Evolutionary conservation across 1,140 invertebrate species (phyloP).

Genomic region (Drosophila arizonae): DNA sequence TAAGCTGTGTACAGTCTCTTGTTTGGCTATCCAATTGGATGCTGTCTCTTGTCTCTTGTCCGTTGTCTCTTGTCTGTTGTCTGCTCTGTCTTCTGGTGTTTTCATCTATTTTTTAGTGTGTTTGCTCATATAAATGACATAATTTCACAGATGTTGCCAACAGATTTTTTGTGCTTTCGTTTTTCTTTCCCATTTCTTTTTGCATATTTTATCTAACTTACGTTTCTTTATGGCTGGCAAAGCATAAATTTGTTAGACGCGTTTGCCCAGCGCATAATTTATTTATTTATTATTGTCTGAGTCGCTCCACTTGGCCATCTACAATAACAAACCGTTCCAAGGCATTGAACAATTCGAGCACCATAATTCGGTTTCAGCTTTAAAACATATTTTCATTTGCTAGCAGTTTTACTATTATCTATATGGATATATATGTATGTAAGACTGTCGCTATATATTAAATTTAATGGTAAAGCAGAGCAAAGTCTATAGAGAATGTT

Average conservation of each 20-base stretch:
- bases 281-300: conserved; percentile 69
- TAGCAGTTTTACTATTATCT: too few relatives aligned
- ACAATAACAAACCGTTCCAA: not conserved
- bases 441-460: too few relatives aligned
- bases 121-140: conserved; percentile 81
- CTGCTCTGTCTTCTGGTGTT: conserved; percentile 43
- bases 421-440: too few relatives aligned
- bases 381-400: too few relatives aligned
- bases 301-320: conserved; percentile 47
- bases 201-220: conserved; percentile 75
- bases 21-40: conserved; percentile 59
- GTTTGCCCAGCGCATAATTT: conserved; percentile 72
- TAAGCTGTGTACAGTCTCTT: conserved; percentile 64
- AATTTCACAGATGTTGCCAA: conserved; percentile 72
- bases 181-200: conserved; percentile 24
- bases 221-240: conserved; percentile 49
- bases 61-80: too few relatives aligned
- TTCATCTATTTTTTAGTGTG: conserved; percentile 76
- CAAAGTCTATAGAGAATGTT: too few relatives aligned
- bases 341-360: too few relatives aligned
- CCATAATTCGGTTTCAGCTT: too few relatives aligned
- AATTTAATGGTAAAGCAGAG: too few relatives aligned
- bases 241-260: conserved; percentile 76
- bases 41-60: not conserved
- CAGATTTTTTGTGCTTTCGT: conserved; percentile 38